Evolutionary conservation across 1,140 invertebrate genomes (phyloP).

Genomic region (Nomia melanderi): DNA sequence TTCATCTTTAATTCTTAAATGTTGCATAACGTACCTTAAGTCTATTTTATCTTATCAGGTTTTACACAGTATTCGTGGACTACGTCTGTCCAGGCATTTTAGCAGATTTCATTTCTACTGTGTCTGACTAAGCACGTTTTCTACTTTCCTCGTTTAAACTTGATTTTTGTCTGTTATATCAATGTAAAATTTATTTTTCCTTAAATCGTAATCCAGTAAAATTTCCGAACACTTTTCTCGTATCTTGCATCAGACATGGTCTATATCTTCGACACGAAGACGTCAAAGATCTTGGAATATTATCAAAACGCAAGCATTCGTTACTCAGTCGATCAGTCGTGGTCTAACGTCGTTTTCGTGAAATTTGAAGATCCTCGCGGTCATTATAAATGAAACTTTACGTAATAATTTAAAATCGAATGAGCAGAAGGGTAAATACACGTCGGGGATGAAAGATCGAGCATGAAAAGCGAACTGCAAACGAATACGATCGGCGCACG

Average conservation of each 20-base stretch:
- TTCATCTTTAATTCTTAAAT: too few relatives aligned
- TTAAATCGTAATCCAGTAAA: neutral
- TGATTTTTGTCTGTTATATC: too few relatives aligned
- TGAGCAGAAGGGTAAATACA: constrained; percentile 18
- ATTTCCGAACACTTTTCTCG: neutral
- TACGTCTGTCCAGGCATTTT: too few relatives aligned
- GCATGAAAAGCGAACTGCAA: constrained; percentile 26
- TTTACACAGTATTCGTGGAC: too few relatives aligned
- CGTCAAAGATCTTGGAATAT: neutral
- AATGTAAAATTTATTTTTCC: too few relatives aligned
- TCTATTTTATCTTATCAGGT: too few relatives aligned
- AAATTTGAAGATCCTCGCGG: neutral
- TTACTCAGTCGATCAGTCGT: neutral
- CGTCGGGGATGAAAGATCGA: constrained; percentile 13
- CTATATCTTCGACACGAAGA: neutral
- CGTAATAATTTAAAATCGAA: constrained; percentile 2
- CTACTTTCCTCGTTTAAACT: too few relatives aligned
- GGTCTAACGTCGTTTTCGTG: neutral
- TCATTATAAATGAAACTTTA: constrained; percentile 25
- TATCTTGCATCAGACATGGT: neutral
- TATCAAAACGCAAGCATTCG: neutral
- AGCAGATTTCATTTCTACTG: too few relatives aligned
- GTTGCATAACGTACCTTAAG: too few relatives aligned
- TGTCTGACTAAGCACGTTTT: too few relatives aligned
- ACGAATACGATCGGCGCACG: constrained; percentile 39